phyloP scores from a whole-genome alignment of 2,797 vertebrate genomes.

The Morelia viridis region DNA sequence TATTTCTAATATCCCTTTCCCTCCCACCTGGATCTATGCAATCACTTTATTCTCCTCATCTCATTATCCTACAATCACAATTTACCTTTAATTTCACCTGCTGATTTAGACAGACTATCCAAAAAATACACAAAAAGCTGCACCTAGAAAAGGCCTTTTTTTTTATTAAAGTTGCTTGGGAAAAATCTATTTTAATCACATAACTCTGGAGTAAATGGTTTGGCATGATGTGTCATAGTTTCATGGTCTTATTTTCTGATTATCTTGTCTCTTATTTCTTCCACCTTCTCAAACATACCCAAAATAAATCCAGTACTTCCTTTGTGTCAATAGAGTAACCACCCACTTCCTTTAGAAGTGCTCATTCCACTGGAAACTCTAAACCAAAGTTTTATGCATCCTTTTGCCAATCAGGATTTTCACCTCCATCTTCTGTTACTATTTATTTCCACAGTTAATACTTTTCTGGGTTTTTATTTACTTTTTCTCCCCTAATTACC shows the following conservation, averaged over 20 bases:
- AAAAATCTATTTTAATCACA: not conserved
- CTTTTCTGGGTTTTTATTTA: not conserved
- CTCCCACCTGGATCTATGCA: not conserved
- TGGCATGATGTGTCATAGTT: not conserved
- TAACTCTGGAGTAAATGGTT: constrained; percentile 6
- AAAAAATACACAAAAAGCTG: not conserved
- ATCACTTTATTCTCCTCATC: not conserved
- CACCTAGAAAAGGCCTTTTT: not conserved
- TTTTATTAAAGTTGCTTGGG: not conserved
- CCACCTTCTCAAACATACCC: constrained; percentile 1
- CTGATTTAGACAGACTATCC: not conserved
- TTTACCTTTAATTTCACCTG: not conserved
- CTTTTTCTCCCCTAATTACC: not conserved
- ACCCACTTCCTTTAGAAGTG: constrained; percentile 16
- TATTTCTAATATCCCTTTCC: not conserved
- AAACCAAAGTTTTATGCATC: not conserved
- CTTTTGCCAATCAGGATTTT: not conserved
- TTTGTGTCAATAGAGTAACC: constrained; percentile 10
- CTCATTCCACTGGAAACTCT: constrained; percentile 4
- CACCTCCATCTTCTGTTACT: not conserved
- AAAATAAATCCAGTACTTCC: constrained; percentile 29
- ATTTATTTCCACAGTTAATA: not conserved
- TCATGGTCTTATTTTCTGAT: not conserved
- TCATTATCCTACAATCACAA: not conserved
- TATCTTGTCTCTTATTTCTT: constrained; percentile 2